Base-by-base conservation (phyloP, 2,113 vertebrate species). In the Verasper variegatus region DNA sequence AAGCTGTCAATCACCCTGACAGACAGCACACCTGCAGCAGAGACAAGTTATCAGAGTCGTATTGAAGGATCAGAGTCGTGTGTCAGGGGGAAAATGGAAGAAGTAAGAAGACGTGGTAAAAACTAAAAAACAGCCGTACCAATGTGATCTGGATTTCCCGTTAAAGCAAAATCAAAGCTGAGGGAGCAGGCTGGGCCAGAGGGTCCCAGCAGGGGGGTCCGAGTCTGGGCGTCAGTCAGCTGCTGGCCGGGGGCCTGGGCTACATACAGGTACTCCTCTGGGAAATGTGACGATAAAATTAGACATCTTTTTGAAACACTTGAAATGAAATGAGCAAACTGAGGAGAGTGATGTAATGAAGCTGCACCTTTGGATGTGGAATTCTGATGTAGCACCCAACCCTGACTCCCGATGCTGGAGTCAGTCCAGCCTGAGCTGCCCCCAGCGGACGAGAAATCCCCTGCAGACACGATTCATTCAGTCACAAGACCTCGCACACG, bases 361-460 rank as follows among this genome's bases (percentile, higher is more conserved):
- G 3, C 31, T 26, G 6, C 77, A 93, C 93, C 91, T 54, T 85
- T 31, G 5, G 59, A 6, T 47, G 86, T 80, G 5, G 35, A 31
- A 45, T 86, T 89, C 56, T 66, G 0, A 58, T 76, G 5, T 0
- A 91, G 60, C 0, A 21, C 57, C 97, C 97, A 98, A 78, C 93
- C 88, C 84, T 96, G 95, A 49, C 0, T 91, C 14, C 97, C 97
- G 20, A 96, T 58, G 0, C 97, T 99, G 87, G 76, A 2, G 0
- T 99, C 97, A 0, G 94, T 94, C 97, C 97, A 98, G 51, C 96
- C 96, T 0, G 85, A 92, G 0, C 89, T 68, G 0, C 92, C 86
- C 0, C 18, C 14, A 69, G 91, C 42, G 0, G 95, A 96, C 6
- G 87, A 91, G n/a, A 96, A 95, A 8, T 92, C 80, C 24, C 96